phyloP scores from a whole-genome alignment of 2,113 vertebrate genomes.

The Merops nubicus region DNA sequence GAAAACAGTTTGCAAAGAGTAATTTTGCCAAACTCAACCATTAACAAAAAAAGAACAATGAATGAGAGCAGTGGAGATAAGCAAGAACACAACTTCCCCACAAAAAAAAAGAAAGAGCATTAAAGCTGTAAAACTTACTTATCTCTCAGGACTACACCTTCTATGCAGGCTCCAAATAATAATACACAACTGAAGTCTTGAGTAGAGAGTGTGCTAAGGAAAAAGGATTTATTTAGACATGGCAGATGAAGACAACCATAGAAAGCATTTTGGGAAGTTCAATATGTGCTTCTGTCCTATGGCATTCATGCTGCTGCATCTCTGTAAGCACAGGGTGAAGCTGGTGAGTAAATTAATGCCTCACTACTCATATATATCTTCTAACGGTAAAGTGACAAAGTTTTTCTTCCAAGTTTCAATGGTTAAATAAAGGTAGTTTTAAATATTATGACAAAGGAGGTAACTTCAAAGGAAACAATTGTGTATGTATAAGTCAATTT shows the following conservation, averaged over 20 bases:
- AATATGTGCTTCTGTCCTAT: not conserved
- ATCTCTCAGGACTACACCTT: conserved; percentile 94
- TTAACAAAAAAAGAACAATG: not conserved
- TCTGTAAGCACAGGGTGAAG: not conserved
- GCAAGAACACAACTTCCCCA: not conserved
- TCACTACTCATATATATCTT: not conserved
- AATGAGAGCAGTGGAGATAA: no score
- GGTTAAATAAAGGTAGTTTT: not conserved
- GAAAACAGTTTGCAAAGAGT: not conserved
- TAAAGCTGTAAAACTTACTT: conserved; percentile 80
- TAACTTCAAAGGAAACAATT: not conserved
- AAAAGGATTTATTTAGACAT: not conserved
- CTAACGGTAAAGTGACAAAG: not conserved
- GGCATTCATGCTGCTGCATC: not conserved
- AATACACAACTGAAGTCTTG: conserved; percentile 94
- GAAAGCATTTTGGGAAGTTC: not conserved
- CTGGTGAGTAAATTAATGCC: not conserved
- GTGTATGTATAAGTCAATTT: not conserved
- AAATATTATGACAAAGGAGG: not conserved
- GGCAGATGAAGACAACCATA: not conserved
- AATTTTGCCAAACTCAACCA: not conserved
- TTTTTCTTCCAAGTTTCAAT: not conserved
- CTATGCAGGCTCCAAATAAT: conserved; percentile 94
- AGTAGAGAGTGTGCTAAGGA: conserved; percentile 45
- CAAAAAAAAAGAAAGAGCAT: not conserved